Conservation (phyloP, 37 sponge, comb jelly and placozoan genomes). For the Petrosia ficiformis region DNA sequence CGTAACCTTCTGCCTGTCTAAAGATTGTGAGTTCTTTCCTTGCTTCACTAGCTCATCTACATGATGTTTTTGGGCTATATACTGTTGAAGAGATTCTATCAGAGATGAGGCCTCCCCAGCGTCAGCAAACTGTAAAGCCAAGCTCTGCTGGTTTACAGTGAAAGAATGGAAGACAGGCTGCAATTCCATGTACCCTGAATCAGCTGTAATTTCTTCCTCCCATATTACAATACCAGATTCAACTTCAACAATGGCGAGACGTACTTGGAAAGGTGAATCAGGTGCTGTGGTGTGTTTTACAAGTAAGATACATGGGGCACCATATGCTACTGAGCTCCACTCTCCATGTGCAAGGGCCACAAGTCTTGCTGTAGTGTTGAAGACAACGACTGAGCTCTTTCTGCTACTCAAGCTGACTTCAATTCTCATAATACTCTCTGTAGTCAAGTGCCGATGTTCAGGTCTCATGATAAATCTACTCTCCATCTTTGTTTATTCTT, state of each 20-base stretch:
- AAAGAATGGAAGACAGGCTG: slow-evolving; percentile 78
- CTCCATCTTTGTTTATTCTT: background rate
- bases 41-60: background rate
- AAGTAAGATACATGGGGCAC: slow-evolving; percentile 59
- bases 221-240: slow-evolving; percentile 68
- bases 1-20: background rate
- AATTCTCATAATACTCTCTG: slow-evolving; percentile 69
- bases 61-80: background rate
- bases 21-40: background rate
- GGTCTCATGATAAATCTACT: background rate
- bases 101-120: slow-evolving; percentile 1
- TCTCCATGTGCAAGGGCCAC: slow-evolving; percentile 48
- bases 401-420: slow-evolving; percentile 78
- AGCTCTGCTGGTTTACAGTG: slow-evolving; percentile 10
- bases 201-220: slow-evolving; percentile 39
- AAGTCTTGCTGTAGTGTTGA: slow-evolving; percentile 56
- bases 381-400: slow-evolving; percentile 64
- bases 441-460: slow-evolving; percentile 3
- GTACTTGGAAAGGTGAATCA: slow-evolving; percentile 43
- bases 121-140: slow-evolving; percentile 55
- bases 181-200: slow-evolving; percentile 52
- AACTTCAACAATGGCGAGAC: slow-evolving; percentile 53
- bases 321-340: slow-evolving; percentile 64
- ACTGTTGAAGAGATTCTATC: slow-evolving; percentile 5
- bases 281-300: slow-evolving; percentile 23